A percentile compares a stretch with the other conserved stretches of the same genome.
Evolutionary conservation across 1,140 invertebrate genomes (phyloP).

Genomic region (Coenobita brevimanus): DNA sequence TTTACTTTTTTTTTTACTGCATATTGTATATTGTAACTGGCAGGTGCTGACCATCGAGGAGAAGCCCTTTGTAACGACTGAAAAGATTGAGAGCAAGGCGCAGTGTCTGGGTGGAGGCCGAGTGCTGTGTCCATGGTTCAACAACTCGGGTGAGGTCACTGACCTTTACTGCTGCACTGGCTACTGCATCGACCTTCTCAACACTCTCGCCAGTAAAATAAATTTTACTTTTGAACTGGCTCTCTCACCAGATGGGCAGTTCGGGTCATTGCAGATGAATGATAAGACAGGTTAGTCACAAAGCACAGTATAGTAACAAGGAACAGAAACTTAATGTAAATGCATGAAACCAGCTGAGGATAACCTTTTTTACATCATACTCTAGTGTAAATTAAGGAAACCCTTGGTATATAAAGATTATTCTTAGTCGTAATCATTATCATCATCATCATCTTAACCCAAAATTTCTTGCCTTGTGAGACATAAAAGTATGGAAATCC

Average conservation of each 20-base stretch:
- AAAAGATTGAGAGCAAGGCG: slow-evolving; percentile 76
- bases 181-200: slow-evolving; percentile 95
- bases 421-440: too few species aligned
- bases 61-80: slow-evolving; percentile 94
- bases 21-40: not conserved
- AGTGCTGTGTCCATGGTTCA: slow-evolving; percentile 89
- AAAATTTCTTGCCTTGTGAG: too few species aligned
- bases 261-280: slow-evolving; percentile 89
- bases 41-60: slow-evolving; percentile 90
- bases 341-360: too few species aligned
- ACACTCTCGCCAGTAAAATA: slow-evolving; percentile 86
- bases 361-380: too few species aligned
- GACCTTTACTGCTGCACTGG: slow-evolving; percentile 90
- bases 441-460: too few species aligned
- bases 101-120: slow-evolving; percentile 78
- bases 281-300: slow-evolving; percentile 74
- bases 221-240: slow-evolving; percentile 95
- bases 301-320: too few species aligned
- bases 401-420: too few species aligned
- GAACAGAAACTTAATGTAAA: too few species aligned
- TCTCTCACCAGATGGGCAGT: slow-evolving; percentile 94
- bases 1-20: too few species aligned
- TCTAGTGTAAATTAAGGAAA: too few species aligned
- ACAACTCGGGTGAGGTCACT: slow-evolving; percentile 77
- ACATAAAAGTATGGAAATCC: too few species aligned